Base-by-base conservation (phyloP, 1,140 invertebrate species). In the Drosophila bocki region DNA sequence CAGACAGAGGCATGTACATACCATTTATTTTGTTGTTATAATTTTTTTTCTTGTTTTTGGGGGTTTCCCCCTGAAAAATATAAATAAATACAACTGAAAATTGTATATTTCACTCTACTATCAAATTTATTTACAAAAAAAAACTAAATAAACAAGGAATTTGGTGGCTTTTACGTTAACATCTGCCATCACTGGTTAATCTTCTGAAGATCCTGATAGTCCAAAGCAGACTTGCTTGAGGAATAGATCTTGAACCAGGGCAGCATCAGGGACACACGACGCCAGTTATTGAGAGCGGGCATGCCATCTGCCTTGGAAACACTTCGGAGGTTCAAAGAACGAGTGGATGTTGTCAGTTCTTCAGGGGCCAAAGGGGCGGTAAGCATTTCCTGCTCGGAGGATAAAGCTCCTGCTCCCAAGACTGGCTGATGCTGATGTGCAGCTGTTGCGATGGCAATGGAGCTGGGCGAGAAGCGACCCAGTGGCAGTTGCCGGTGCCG, bases 81-180 rank as follows among this genome's bases (percentile, higher is more conserved):
- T 41, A 3, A 15, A 3, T 41, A 11, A 45, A 45, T 22, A 22
- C 44, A 47, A 47, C 19, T 13, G 11, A 45, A 19, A 1, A 11
- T 19, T 45, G 44, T 45, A 13, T 29, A 29, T 29, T 29, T 29
- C 26, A 29, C 19, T 26, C 22, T 15, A 77, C 59, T 63, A 19
- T 58, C 15, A 78, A 76, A 62, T 78, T 78, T 77, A 69, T 77
- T 48, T 12, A 78, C 75, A 68, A 77, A 61, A 63, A 42, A 42
- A n/a, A n/a, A n/a, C 3, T 7, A 47, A 54, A 26, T 26, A 9
- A 22, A 48, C 29, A 22, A 53, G 17, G 17, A 54, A 37, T 54
- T 54, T 54, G 13, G 33, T n/a, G n/a, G 47, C 47, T 48, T 3
- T 1, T 19, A 6, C 12, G 29, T 11, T 29, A 15, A 22, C 32